Evolutionary conservation across 37 sponge, comb jelly and placozoan species (phyloP).

Genomic region (Hexactinellida sp.): DNA sequence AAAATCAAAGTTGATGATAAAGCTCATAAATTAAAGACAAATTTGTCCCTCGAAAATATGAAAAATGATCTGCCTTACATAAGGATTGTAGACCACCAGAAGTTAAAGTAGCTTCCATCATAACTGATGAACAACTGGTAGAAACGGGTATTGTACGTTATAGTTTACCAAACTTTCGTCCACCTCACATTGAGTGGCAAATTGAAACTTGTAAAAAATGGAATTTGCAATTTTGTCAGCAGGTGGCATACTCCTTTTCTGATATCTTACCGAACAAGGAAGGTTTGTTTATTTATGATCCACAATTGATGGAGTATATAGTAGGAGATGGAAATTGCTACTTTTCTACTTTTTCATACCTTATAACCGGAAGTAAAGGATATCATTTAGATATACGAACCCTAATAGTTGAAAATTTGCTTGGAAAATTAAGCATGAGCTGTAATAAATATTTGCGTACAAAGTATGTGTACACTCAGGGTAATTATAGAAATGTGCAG

Average conservation of each 20-base stretch:
- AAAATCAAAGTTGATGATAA: background rate
- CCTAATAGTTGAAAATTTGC: background rate
- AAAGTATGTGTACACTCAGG: background rate
- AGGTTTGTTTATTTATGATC: background rate
- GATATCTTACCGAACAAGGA: background rate
- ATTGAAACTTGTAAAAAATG: background rate
- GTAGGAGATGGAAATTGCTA: background rate
- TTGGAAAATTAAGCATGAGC: background rate
- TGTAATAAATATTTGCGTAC: background rate
- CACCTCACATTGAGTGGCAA: background rate
- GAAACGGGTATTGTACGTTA: background rate
- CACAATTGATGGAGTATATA: background rate
- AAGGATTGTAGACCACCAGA: background rate
- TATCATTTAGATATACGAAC: background rate
- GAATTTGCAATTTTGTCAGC: background rate
- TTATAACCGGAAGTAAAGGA: background rate
- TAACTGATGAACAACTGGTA: background rate
- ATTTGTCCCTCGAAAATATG: background rate
- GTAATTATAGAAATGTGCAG: background rate
- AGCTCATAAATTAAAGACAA: background rate
- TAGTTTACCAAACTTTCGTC: background rate
- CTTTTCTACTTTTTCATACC: background rate
- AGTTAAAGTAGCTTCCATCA: background rate
- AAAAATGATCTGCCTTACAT: background rate
- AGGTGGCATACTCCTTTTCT: background rate